Conservation (phyloP, 2,888 invertebrate species). For the Carcina quercana region DNA sequence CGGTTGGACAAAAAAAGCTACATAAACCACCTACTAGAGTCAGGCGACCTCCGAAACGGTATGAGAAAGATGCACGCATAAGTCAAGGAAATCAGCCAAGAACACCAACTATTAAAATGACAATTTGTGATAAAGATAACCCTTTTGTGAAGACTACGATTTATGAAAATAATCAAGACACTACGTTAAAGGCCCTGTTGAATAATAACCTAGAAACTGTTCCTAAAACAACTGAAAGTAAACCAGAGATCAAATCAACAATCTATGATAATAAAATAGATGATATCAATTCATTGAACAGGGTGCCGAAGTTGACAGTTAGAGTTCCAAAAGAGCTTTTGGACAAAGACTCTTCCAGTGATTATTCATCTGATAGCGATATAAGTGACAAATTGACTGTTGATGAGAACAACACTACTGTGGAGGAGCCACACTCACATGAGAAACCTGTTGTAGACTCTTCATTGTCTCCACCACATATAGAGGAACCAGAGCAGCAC, state of each 20-base stretch:
- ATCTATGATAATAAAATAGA: constrained; percentile 66
- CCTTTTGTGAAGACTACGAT: constrained; percentile 65
- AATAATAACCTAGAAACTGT: constrained; percentile 53
- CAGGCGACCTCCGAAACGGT: constrained; percentile 60
- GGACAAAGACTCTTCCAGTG: constrained; percentile 68
- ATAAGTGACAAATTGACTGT: constrained; percentile 76
- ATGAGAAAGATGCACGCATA: constrained; percentile 40
- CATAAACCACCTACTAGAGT: constrained; percentile 54
- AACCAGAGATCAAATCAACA: constrained; percentile 57
- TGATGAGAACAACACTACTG: constrained; percentile 60
- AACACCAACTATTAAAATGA: constrained; percentile 63
- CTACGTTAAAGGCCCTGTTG: constrained; percentile 42
- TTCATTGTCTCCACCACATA: constrained; percentile 14
- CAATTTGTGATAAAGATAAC: constrained; percentile 66
- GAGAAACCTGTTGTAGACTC: constrained; percentile 16
- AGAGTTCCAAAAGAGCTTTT: constrained; percentile 77
- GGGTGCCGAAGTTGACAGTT: constrained; percentile 81
- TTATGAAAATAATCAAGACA: constrained; percentile 56
- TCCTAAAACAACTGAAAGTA: constrained; percentile 39
- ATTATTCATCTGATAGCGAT: constrained; percentile 74
- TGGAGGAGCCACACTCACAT: constrained; percentile 21
- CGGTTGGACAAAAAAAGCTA: constrained; percentile 41
- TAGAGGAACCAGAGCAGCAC: constrained; percentile 18
- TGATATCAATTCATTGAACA: constrained; percentile 61
- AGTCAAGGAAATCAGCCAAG: constrained; percentile 28